A percentile compares a stretch with the other conserved stretches of the same genome.
phyloP scores from a whole-genome alignment of 2,797 vertebrate genomes.

The Gambusia yucatana region DNA sequence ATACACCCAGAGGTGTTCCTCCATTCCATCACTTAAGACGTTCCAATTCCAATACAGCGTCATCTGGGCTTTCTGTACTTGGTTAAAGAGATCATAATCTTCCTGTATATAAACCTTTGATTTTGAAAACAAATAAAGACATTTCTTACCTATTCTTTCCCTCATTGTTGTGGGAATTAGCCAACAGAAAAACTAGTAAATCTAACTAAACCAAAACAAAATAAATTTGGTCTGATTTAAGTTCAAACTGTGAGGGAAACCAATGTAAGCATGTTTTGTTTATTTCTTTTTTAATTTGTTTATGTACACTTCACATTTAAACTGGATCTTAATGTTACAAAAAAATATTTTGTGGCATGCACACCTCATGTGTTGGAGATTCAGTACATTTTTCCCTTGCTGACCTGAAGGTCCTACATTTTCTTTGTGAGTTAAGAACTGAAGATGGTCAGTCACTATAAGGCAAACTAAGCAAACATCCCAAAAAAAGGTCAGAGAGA shows the following conservation, averaged over 20 bases:
- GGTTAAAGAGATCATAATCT: not conserved
- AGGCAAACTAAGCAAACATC: not conserved
- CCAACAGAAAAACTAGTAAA: not conserved
- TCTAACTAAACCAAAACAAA: not conserved
- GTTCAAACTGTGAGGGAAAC: not conserved
- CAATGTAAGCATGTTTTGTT: no score
- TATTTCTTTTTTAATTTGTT: no score
- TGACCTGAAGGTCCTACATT: not conserved
- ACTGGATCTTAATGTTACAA: not conserved
- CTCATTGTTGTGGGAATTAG: not conserved
- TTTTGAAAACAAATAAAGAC: not conserved
- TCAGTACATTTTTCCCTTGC: not conserved
- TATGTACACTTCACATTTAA: not conserved
- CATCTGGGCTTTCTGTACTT: not conserved
- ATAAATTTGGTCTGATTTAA: not conserved
- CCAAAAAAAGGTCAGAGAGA: not conserved
- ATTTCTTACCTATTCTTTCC: not conserved
- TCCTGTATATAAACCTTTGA: not conserved
- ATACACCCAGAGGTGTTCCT: no score
- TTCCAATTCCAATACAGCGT: not conserved
- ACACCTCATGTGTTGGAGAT: not conserved
- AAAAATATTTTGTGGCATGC: not conserved
- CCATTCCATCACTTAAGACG: no score
- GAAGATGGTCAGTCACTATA: not conserved
- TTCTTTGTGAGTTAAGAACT: not conserved